These are phyloP conservation scores for Diadegma fenestrale DNA, from an alignment of 2,888 invertebrate genomes.

Conservation along the genomic window DNA sequence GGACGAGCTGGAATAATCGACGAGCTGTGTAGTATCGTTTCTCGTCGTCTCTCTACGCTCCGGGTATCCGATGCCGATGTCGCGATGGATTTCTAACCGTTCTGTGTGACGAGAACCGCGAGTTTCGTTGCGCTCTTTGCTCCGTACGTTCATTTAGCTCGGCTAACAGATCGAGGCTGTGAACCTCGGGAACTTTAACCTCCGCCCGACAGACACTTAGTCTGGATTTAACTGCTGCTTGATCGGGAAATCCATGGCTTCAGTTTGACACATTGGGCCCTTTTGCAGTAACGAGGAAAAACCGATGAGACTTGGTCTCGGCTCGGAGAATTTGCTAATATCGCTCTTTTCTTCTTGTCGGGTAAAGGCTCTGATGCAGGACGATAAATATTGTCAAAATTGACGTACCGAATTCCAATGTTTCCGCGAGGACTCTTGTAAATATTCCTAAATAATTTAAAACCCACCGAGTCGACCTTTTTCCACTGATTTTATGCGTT, in stretches of 20 bases:
- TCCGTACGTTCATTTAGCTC: constrained; percentile 63
- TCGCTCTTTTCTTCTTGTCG: neutral
- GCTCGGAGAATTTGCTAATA: constrained; percentile 13
- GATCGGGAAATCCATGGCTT: constrained; percentile 81
- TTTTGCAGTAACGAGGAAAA: constrained; percentile 55
- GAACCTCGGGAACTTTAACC: constrained; percentile 78
- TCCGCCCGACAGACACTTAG: constrained; percentile 80
- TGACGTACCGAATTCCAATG: neutral
- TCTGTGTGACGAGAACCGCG: constrained; percentile 55
- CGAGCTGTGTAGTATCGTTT: constrained; percentile 45
- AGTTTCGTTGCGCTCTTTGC: constrained; percentile 55
- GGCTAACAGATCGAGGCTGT: constrained; percentile 79
- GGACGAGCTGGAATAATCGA: constrained; percentile 66
- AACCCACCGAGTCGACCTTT: neutral
- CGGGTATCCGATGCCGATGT: constrained; percentile 56
- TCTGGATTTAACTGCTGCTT: constrained; percentile 82
- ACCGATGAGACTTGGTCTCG: constrained; percentile 42
- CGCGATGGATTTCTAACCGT: constrained; percentile 66
- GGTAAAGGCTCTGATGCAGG: neutral
- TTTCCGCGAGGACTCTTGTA: neutral
- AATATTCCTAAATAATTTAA: neutral
- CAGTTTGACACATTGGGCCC: constrained; percentile 78
- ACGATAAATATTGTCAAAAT: neutral
- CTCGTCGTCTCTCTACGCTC: constrained; percentile 21
- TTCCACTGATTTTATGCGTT: neutral